Evolutionary conservation across 2,113 vertebrate species (phyloP), one percentile per base, ranked within the genome.

Genomic region (Hemiscyllium ocellatum): DNA sequence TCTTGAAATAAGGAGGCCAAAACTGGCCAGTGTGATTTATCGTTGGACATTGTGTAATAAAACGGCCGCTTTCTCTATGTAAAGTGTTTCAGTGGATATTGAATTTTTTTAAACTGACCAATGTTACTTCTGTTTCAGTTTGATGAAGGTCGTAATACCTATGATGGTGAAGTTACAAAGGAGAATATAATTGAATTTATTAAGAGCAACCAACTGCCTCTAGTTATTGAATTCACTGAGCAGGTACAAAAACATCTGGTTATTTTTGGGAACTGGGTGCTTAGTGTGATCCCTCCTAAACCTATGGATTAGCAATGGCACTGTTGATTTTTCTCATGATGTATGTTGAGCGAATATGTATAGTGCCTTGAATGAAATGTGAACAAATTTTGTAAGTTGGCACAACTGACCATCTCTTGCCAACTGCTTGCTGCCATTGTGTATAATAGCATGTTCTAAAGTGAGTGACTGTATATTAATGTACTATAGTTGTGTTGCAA

Each of bases 221-320:
- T 99, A 96, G 99, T 99, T 97, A 99, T 99, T 0, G 99, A 99
- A 97, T 99, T 99, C 97, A 99, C 99, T 0, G 99, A 99, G 96
- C 99, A 99, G 99, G 99, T 99, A 97, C 86, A 96, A 20, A 72
- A 52, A 15, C 5, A 0, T 65, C 78, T 0, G 24, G n/a, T 33
- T 72, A 76, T 2, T 20, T 72, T 22, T 56, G 0, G 0, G n/a
- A 2, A 26, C 29, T 65, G 0, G 87, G 24, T 4, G 26, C 26
- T 56, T 50, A 83, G 80, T 42, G 4, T 13, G 6, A 13, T 2
- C 15, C 56, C 29, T 61, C 26, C 52, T 61, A 0, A 22, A 17
- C 3, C 52, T 61, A 10, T 61, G 56, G 56, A 87, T 87, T 52
- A 29, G 85, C 7, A 52, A 87, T 50, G 42, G 83, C 19, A 50